Percentiles rank a stretch among this genome's conserved stretches.
Evolutionary conservation across 92 coral and sea anemone species (phyloP).

Genomic region (Phenganax marumi): DNA sequence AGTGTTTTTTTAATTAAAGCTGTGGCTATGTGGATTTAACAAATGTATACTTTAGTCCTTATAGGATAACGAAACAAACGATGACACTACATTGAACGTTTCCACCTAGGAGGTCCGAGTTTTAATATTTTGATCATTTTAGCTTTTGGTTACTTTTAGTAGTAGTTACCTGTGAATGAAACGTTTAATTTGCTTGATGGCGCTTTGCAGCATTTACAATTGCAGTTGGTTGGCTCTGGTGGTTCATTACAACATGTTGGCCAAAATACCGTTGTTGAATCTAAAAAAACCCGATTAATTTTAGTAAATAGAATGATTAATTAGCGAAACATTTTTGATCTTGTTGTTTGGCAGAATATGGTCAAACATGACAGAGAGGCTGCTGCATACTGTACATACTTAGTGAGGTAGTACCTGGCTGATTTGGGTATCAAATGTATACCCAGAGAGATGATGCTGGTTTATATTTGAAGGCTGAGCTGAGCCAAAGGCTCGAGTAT

Average conservation of each 20-base stretch:
- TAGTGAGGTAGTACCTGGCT: conserved; percentile 8
- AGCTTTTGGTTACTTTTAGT: too few relatives aligned
- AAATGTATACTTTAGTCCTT: too few relatives aligned
- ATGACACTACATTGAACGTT: too few relatives aligned
- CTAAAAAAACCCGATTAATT: conserved; percentile 6
- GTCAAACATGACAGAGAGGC: too few relatives aligned
- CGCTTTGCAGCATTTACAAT: not conserved
- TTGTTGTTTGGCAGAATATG: too few relatives aligned
- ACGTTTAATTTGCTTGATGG: conserved; percentile 8
- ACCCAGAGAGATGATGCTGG: conserved; percentile 19
- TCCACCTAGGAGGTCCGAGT: too few relatives aligned
- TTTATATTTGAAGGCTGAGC: conserved; percentile 3
- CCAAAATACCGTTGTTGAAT: conserved; percentile 2
- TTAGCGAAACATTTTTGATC: conserved; percentile 3
- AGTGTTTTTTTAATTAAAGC: too few relatives aligned
- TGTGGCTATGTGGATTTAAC: too few relatives aligned
- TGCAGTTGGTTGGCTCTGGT: not conserved
- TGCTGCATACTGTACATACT: conserved; percentile 6
- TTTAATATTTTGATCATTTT: too few relatives aligned
- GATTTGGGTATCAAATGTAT: conserved; percentile 5
- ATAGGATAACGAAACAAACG: too few relatives aligned
- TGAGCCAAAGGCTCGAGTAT: conserved; percentile 12
- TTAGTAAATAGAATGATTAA: not conserved
- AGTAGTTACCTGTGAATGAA: conserved; percentile 17
- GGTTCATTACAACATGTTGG: not conserved